Evolutionary conservation across 2,888 invertebrate genomes (phyloP), one percentile per base, ranked within the genome.

Genomic region (Noctua janthe): DNA sequence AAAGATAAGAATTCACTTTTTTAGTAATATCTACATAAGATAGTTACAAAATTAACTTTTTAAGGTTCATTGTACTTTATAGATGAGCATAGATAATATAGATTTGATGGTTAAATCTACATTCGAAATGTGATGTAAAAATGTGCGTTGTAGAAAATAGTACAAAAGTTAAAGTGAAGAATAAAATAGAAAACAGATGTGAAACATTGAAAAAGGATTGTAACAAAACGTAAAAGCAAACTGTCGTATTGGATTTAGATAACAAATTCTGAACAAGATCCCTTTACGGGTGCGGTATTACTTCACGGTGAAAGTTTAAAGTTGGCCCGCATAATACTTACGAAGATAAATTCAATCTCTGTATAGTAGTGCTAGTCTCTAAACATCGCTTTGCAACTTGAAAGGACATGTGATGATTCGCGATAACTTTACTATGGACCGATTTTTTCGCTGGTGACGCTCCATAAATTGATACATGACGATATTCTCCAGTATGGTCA

Each of bases 241-340:
- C 1, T 56, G 64, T 49, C 17, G n/a, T 71, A 75, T 84, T 75
- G n/a, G 51, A 80, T 82, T 78, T 23, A 64, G 72, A 78, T 87
- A 82, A 82, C 73, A 81, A 87, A 70, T 83, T 84, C 71, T 15
- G 69, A 74, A 62, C 70, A 79, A 77, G 70, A 71, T 78, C 59
- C 29, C 47, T 64, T 47, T 47, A 71, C 49, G n/a, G 35, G 20
- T 74, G 73, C 20, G 29, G 62, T 77, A 62, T 62, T 80, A 80
- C 71, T 85, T 81, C 29, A 62, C 47, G n/a, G 62, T 59, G 54
- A 78, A 86, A 86, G 76, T 84, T 88, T 88, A 17, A 67, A 78
- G 76, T 81, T 47, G 11, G 11, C 82, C 82, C 88, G 83, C 79
- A 85, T 82, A 82, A 76, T 78, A 75, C 79, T 83, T 76, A 77